phyloP scores from a whole-genome alignment of 2,797 vertebrate species.

The Propithecus perrieri region DNA sequence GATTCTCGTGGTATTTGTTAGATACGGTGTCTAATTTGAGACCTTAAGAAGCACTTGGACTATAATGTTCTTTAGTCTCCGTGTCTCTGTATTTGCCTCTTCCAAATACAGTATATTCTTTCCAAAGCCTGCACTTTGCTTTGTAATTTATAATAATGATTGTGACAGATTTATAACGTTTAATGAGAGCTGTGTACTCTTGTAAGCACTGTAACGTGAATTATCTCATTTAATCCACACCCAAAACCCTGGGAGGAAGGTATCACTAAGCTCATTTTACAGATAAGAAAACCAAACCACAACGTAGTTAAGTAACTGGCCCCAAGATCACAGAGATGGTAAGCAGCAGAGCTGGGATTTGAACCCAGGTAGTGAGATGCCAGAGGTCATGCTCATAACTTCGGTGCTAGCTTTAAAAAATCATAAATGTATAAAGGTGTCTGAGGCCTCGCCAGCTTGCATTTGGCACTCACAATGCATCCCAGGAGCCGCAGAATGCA shows the following conservation, averaged over 20 bases:
- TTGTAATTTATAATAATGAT: not conserved
- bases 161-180: not conserved
- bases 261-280: not conserved
- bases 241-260: not conserved
- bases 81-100: not conserved
- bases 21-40: not conserved
- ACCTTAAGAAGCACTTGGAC: not conserved
- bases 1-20: not conserved
- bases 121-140: not conserved
- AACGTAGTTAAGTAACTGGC: not conserved
- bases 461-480: not conserved
- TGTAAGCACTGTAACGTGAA: fast-evolving
- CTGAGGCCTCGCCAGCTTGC: not conserved
- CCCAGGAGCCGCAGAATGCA: not conserved
- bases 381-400: not conserved
- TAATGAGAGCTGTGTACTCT: not conserved
- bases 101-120: not conserved
- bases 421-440: not conserved
- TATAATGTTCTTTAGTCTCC: not conserved
- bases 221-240: not conserved
- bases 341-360: not conserved
- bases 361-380: not conserved
- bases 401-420: not conserved
- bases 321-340: not conserved
- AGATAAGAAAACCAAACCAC: not conserved